Percentiles rank a stretch among this genome's conserved stretches.
Conservation (phyloP, 2,888 invertebrate genomes). For the Agonopterix alstromeriana region DNA sequence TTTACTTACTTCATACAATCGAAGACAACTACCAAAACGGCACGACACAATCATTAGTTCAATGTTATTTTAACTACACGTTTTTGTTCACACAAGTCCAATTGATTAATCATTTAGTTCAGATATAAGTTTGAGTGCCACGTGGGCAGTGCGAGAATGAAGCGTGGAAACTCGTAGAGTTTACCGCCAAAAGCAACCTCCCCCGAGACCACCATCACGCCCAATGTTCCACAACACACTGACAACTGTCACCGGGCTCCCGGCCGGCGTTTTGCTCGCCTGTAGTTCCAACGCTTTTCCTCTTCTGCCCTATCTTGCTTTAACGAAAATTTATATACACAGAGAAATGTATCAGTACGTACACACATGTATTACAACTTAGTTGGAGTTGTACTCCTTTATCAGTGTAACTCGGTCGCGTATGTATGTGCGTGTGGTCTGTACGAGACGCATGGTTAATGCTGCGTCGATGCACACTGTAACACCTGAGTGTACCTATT, state of each 20-base stretch:
- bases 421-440: conserved; percentile 30
- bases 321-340: conserved; percentile 59
- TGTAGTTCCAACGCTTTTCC: conserved; percentile 60
- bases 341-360: conserved; percentile 33
- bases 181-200: conserved; percentile 43
- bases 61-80: conserved; percentile 34
- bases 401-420: conserved; percentile 27
- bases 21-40: conserved; percentile 39
- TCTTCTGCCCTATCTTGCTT: conserved; percentile 65
- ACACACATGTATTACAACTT: conserved; percentile 54
- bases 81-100: conserved; percentile 28
- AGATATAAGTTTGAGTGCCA: conserved; percentile 34
- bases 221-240: conserved; percentile 53
- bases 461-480: conserved; percentile 55
- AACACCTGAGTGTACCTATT: conserved; percentile 22
- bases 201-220: conserved; percentile 60
- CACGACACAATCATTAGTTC: conserved; percentile 61
- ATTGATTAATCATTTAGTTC: conserved; percentile 24
- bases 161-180: conserved; percentile 57
- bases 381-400: conserved; percentile 26
- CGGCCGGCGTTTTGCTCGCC: conserved; percentile 54
- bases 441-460: conserved; percentile 48
- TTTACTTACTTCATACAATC: conserved; percentile 55
- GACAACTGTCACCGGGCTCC: conserved; percentile 55
- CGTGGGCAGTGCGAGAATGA: conserved; percentile 33